Base-by-base conservation (phyloP, 2,888 invertebrate genomes). In the Julus scanicus region DNA sequence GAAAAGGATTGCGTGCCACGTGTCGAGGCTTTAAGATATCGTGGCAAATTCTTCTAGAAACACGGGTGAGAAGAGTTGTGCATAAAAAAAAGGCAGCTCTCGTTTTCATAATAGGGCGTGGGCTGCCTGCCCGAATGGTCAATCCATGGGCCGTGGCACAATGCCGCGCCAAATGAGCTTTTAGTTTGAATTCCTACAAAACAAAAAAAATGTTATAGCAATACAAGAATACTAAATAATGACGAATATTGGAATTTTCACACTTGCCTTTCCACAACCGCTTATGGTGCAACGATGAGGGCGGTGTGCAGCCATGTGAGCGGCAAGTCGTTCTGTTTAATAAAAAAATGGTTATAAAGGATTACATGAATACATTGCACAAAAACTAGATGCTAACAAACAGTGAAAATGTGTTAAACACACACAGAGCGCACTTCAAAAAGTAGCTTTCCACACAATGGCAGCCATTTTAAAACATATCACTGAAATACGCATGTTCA, bases 21-120 rank as follows among this genome's bases (percentile, higher is more conserved):
- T 97, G 97, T 37, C 96, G 93, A 6, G 97, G 96, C 91, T 96
- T 95, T 91, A 96, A 94, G 91, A 97, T 95, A 91, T 96, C 95
- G 90, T 96, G 94, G 92, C 97, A 97, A 90, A 98, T 94, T 90
- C 97, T 94, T 89, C 98, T 95, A 88, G 98, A 97, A 90, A 98
- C 95, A 91, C 97, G 95, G 89, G 98, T 98, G 92, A 97, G 94
- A 89, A 97, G 95, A 91, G 98, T 97, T n/a, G 93, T 98, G 92
- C 96, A 96, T 91, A 98, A 94, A 94, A 97, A 98, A 94, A 99
- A 98, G 89, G 98, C 98, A 90, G 98, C 97, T 91, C 98, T 95
- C 88, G 98, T 98, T 94, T 98, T 98, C 97, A 98, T 97, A 85
- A 98, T 97, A 88, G 98, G 98, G 88, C 98, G 94, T 89, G 98